A percentile compares a stretch with the other conserved stretches of the same genome.
phyloP scores from a whole-genome alignment of 2,888 invertebrate genomes.

The Cerceris rybyensis region DNA sequence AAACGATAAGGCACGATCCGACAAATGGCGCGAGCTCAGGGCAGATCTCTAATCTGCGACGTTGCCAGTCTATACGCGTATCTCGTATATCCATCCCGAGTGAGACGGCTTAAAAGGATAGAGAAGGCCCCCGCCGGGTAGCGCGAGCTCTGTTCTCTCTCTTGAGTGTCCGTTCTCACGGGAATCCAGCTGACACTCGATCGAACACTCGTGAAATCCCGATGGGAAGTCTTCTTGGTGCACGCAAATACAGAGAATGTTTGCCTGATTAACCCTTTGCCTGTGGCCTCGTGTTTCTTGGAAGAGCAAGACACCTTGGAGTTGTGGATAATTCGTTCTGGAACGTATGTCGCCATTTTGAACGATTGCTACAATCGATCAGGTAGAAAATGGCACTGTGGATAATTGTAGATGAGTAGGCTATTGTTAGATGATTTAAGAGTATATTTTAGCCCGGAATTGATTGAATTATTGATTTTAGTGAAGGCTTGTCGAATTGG shows the following conservation, averaged over 20 bases:
- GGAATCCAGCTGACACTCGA: constrained; percentile 44
- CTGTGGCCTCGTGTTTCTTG: no score
- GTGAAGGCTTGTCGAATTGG: no score
- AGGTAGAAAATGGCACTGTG: no score
- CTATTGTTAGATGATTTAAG: no score
- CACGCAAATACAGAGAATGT: constrained; percentile 25
- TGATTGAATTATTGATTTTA: no score
- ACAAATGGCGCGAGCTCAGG: constrained; percentile 12
- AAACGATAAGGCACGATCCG: constrained; percentile 36
- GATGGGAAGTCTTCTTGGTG: constrained; percentile 25
- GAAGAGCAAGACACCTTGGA: no score
- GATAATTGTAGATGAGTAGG: no score
- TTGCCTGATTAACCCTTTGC: no score
- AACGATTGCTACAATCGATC: no score
- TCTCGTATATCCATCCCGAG: not conserved
- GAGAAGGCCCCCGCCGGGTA: constrained; percentile 10
- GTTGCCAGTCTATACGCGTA: not conserved
- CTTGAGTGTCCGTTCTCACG: constrained; percentile 48
- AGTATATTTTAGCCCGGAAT: no score
- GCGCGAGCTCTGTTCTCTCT: constrained; percentile 10
- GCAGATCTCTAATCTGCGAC: not conserved
- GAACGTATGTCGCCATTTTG: no score
- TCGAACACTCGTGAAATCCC: constrained; percentile 34
- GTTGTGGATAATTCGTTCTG: no score
- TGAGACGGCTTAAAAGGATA: not conserved